Percentiles rank a stretch among this genome's conserved stretches.
Conservation (phyloP, 2,113 vertebrate species). For the Chionodraco myersi region DNA sequence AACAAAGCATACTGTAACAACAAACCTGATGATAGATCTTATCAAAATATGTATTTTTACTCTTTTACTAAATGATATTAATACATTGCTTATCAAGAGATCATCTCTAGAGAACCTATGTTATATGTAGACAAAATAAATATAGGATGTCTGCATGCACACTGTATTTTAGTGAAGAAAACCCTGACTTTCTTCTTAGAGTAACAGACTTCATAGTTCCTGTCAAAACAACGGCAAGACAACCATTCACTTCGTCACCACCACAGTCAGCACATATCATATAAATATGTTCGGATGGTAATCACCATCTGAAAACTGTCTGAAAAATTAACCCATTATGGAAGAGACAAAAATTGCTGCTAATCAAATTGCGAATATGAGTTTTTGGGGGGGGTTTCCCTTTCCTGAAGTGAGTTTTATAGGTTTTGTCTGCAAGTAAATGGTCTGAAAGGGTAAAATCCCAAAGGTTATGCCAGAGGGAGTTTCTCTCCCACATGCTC, state of each 20-base stretch:
- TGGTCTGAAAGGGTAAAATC: too few relatives aligned
- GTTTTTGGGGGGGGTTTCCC: too few relatives aligned
- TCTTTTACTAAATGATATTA: not conserved
- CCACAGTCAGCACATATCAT: not conserved
- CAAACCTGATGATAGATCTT: not conserved
- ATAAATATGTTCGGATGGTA: not conserved
- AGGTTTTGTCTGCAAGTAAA: too few relatives aligned
- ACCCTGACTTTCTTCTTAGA: too few relatives aligned
- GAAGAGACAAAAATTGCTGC: too few relatives aligned
- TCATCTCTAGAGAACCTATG: too few relatives aligned
- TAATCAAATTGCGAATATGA: too few relatives aligned
- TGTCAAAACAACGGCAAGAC: not conserved
- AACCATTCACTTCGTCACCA: not conserved
- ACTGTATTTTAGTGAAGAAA: not conserved
- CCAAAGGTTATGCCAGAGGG: too few relatives aligned
- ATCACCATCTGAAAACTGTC: not conserved
- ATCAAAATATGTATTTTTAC: not conserved
- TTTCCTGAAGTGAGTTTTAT: too few relatives aligned
- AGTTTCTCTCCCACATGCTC: too few relatives aligned
- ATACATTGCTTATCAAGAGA: not conserved
- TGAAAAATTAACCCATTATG: too few relatives aligned
- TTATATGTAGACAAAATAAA: not conserved
- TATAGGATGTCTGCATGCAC: not conserved
- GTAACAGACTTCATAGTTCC: not conserved
- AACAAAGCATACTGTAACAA: not conserved